Base-by-base conservation (phyloP, 2,797 vertebrate genomes). In the Coranthus polyacanthus region DNA sequence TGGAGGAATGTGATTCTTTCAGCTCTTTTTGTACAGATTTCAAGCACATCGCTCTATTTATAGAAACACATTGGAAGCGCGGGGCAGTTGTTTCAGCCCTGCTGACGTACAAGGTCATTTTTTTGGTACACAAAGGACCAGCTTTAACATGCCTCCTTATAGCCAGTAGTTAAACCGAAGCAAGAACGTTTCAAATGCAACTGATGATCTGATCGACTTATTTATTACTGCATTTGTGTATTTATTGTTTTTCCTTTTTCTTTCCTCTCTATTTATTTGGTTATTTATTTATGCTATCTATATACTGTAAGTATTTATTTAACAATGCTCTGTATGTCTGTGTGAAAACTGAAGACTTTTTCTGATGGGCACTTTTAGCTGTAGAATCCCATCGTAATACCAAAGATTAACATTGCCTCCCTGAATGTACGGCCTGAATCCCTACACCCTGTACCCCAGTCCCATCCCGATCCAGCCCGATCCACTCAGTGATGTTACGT, bases 331-430 rank as follows among this genome's bases (percentile, higher is more conserved):
- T 91, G 87, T 93, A 87, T 91, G 92, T 93, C 88, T 88, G 89
- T 94, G 91, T 92, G 88, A 92, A 55, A 91, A 91, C 84, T 88
- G 77, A 91, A 89, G 76, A 92, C 86, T 89, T 92, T 87, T 92
- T 91, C 88, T 88, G 92, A 94, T 94, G 92, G 93, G 92, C 89
- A 90, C 86, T 90, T 91, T 91, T 93, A 92, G 91, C 86, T 92
- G 91, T 92, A 92, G 92, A 89, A 90, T 92, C 92, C 93, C 92
- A 94, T 93, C 92, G 73, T 89, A 85, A 94, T 94, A 94, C 94
- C 94, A 95, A 95, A 95, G 94, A 95, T 91, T 83, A 93, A 92
- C 90, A 91, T 94, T 92, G 88, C 90, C 90, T 93, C 92, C 93
- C 92, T 94, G 93, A 94, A 94, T 95, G 93, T 94, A 93, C 83